Evolutionary conservation across 1,140 invertebrate species (phyloP).

Genomic region (Caerostris darwini): DNA sequence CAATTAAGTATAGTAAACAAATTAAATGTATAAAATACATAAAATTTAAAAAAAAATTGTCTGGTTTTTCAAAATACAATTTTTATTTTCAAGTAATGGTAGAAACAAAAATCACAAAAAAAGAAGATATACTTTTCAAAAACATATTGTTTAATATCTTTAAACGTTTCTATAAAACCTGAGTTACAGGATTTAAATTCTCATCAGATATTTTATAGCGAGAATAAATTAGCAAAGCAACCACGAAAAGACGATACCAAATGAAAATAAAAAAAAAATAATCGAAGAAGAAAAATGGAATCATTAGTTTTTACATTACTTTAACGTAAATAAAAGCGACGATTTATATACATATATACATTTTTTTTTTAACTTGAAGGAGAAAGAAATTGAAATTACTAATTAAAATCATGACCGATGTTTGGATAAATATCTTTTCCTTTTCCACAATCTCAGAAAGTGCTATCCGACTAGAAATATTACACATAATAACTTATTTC

Average conservation of each 20-base stretch:
- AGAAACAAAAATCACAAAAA: no score
- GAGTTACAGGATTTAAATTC: neutral
- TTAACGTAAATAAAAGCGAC: neutral
- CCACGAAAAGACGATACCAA: neutral
- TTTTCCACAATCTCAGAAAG: neutral
- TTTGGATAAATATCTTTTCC: neutral
- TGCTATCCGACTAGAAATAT: slow-evolving; percentile 3
- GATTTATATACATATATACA: neutral
- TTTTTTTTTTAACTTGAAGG: neutral
- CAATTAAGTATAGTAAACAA: no score
- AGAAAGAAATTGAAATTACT: neutral
- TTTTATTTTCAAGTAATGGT: no score
- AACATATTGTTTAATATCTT: no score
- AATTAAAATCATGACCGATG: slow-evolving; percentile 11
- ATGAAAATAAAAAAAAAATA: neutral
- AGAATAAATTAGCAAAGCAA: neutral
- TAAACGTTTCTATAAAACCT: no score
- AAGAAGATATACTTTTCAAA: no score
- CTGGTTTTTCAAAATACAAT: no score
- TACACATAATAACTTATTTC: slow-evolving; percentile 30
- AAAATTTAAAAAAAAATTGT: no score
- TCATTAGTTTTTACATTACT: neutral
- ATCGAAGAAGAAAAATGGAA: neutral
- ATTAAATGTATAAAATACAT: no score
- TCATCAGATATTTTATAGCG: neutral